phyloP scores from a whole-genome alignment of 2,888 invertebrate genomes.

The Drosophila borealis region DNA sequence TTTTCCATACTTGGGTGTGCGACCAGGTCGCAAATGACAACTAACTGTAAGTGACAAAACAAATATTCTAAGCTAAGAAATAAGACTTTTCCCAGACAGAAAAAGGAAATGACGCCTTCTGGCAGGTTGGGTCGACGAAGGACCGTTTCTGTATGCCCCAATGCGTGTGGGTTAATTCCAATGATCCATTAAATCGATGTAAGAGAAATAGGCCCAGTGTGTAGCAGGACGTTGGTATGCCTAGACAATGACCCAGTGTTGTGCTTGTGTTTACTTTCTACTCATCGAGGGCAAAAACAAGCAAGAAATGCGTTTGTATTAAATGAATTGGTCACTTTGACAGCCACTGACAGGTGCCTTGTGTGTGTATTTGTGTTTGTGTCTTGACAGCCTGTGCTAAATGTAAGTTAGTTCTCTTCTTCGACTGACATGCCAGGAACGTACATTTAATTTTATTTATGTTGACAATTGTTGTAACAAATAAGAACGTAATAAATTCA shows the following conservation, averaged over 20 bases:
- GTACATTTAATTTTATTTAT: conserved; percentile 77
- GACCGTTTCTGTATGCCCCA: not conserved
- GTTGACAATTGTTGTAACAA: conserved; percentile 64
- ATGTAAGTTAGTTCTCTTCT: conserved; percentile 15
- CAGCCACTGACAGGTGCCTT: conserved; percentile 63
- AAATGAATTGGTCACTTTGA: conserved; percentile 74
- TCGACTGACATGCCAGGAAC: conserved; percentile 24
- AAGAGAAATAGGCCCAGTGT: conserved; percentile 10
- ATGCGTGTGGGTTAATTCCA: conserved; percentile 19
- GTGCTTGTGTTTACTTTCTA: conserved; percentile 66
- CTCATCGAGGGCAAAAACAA: conserved; percentile 48
- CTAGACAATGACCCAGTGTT: conserved; percentile 5
- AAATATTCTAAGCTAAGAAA: conserved; percentile 44
- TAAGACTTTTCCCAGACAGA: conserved; percentile 28
- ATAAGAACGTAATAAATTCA: conserved; percentile 30
- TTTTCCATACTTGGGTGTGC: not conserved
- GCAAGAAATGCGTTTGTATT: conserved; percentile 44
- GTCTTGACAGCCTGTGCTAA: not conserved
- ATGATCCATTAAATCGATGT: conserved; percentile 44
- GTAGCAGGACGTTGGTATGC: not conserved
- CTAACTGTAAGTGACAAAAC: conserved; percentile 38
- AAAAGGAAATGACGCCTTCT: conserved; percentile 32
- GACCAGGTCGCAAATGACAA: conserved; percentile 31
- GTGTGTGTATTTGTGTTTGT: conserved; percentile 15
- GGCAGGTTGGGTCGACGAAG: conserved; percentile 7